Conservation (phyloP, 2,888 invertebrate genomes). For the Lathronympha strigana region DNA sequence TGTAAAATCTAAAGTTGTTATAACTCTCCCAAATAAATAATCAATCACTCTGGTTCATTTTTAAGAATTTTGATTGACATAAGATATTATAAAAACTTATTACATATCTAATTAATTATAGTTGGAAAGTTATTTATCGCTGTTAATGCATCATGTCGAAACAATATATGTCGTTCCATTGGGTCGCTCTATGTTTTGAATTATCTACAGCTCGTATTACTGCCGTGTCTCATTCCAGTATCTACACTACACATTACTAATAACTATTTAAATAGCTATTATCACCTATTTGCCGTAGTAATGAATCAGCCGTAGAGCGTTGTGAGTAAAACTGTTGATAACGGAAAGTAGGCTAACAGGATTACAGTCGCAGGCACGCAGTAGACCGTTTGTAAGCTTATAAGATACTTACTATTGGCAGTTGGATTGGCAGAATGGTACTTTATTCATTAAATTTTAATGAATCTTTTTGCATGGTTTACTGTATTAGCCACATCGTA, state of each 20-base stretch:
- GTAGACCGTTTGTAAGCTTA: conserved; percentile 49
- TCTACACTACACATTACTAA: not conserved
- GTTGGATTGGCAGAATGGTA: not conserved
- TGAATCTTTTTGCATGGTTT: too few relatives aligned
- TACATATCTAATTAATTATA: too few relatives aligned
- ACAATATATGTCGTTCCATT: not conserved
- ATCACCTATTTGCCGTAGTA: conserved; percentile 20
- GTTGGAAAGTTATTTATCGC: not conserved
- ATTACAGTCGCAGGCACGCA: conserved; percentile 59
- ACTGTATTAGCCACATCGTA: too few relatives aligned
- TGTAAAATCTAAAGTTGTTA: conserved; percentile 1
- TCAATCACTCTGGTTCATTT: not conserved
- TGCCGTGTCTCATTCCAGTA: not conserved
- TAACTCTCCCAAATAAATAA: not conserved
- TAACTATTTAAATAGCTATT: conserved; percentile 20
- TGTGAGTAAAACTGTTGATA: conserved; percentile 57
- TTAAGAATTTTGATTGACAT: not conserved
- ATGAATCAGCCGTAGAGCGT: conserved; percentile 37
- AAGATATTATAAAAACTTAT: not conserved
- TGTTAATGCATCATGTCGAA: not conserved
- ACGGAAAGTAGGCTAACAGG: conserved; percentile 72
- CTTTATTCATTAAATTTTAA: not conserved
- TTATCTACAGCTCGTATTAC: conserved; percentile 4
- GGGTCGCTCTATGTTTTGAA: not conserved
- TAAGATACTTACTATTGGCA: conserved; percentile 11